Conservation (phyloP, 1,140 invertebrate species). For the Antheraea pernyi region DNA sequence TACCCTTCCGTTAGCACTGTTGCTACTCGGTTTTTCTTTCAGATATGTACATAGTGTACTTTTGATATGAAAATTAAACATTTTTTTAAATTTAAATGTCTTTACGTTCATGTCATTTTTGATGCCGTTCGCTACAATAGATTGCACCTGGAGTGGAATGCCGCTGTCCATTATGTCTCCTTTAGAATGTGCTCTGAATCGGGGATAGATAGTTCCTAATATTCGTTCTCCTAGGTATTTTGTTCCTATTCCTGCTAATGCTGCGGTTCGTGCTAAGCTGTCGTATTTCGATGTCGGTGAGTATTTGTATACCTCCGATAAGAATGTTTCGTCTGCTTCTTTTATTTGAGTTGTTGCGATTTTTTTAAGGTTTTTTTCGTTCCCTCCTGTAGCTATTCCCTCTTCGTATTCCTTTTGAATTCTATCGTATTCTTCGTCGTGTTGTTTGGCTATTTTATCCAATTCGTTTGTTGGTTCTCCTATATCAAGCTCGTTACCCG, state of each 20-base stretch:
- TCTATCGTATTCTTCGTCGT: neutral
- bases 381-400: neutral
- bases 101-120: conserved; percentile 2
- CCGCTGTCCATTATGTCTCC: neutral
- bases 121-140: neutral
- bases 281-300: neutral
- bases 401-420: neutral
- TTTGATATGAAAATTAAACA: conserved; percentile 1
- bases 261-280: neutral
- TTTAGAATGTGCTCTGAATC: neutral
- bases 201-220: conserved; percentile 2
- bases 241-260: conserved; percentile 1
- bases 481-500: neutral
- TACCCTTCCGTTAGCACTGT: neutral
- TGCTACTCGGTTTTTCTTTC: neutral
- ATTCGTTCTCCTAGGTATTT: conserved; percentile 2
- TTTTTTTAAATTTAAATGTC: neutral
- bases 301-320: neutral
- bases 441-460: conserved; percentile 4
- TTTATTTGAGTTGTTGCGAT: conserved; percentile 1
- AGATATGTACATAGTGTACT: conserved; percentile 2
- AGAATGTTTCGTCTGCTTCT: neutral
- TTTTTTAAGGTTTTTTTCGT: neutral
- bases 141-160: neutral
- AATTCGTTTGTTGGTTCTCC: conserved; percentile 2